Base-by-base conservation (phyloP, 1,140 invertebrate species). In the Saccostrea echinata region DNA sequence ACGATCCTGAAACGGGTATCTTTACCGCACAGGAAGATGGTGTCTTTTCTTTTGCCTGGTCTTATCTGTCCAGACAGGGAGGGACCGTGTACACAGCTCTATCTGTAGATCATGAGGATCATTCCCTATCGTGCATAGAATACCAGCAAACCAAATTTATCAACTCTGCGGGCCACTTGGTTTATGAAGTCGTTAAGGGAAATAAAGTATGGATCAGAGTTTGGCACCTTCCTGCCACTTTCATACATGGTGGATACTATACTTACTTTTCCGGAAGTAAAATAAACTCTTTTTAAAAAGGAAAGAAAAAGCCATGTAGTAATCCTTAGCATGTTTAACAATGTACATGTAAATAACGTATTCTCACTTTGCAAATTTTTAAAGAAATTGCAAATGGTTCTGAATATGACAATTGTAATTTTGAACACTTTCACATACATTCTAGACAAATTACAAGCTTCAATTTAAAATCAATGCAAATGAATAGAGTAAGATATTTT, bases 1-100 rank as follows among this genome's bases (percentile, higher is more conserved):
- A 53, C 27, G 24, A 84, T 43, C 52, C 83, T 24, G 21, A n/a
- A 24, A 84, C 52, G 27, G 83, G 83, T 1, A 27, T 84, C 18
- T 84, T 84, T 30, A 84, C 83, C 6, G 83, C 83, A 30, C 83
- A 51, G n/a, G 55, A 84, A 30, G 27, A 53, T 9, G 83, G 83
- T 21, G 52, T 55, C 21, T 84, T 57, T 24, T 68, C 64, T 24
- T 24, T 68, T 11, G n/a, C 64, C 18, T 68, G 64, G 64, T 27
- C 18, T 24, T 24, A 9, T 24, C 64, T 68, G n/a, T 68, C 64
- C 12, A 21, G 12, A 6, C n/a, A n/a, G 2, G 64, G 64, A 24
- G 64, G 64, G n/a, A 68, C 64, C 0, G 64, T 68, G 18, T 68
- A 68, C n/a, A 9, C 27, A 8, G 64, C 64, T 68, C 21, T 0